phyloP scores from a whole-genome alignment of 2,888 invertebrate species.

The Linyphia triangularis region DNA sequence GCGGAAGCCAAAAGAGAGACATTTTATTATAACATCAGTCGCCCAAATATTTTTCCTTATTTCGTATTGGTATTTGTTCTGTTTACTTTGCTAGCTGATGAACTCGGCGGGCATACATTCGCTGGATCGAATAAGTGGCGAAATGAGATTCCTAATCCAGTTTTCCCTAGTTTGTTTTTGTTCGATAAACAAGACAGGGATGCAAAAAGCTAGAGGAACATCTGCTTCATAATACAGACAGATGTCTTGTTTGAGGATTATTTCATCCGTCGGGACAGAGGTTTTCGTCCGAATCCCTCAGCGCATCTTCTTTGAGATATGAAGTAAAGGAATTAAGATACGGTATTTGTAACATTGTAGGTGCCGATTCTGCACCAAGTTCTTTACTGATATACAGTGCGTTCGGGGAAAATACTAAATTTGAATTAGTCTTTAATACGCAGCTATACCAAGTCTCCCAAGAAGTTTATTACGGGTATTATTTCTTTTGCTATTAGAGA shows the following conservation, averaged over 20 bases:
- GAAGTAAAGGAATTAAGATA: too few relatives aligned
- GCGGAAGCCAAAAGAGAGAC: slow-evolving; percentile 2
- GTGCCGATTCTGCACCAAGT: too few relatives aligned
- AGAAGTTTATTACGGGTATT: too few relatives aligned
- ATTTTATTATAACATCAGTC: slow-evolving; percentile 15
- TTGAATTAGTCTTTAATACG: too few relatives aligned
- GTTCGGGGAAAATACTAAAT: too few relatives aligned
- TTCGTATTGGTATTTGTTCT: not conserved
- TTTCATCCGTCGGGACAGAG: not conserved
- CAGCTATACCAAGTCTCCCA: too few relatives aligned
- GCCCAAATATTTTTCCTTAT: not conserved
- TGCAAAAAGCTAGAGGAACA: slow-evolving; percentile 1
- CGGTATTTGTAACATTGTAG: too few relatives aligned
- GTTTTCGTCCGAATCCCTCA: too few relatives aligned
- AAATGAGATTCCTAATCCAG: slow-evolving; percentile 48
- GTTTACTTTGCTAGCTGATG: slow-evolving; percentile 8
- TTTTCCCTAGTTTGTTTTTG: slow-evolving; percentile 16
- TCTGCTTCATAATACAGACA: slow-evolving; percentile 12
- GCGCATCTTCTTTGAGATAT: too few relatives aligned
- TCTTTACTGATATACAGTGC: too few relatives aligned
- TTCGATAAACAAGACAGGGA: slow-evolving; percentile 26
- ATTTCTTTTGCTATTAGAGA: too few relatives aligned
- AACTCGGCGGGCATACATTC: not conserved
- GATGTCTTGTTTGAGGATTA: not conserved
- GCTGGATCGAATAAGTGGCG: not conserved